These are phyloP conservation scores for Suncus etruscus DNA, from an alignment of 2,113 vertebrate genomes.

Conservation along the genomic window DNA sequence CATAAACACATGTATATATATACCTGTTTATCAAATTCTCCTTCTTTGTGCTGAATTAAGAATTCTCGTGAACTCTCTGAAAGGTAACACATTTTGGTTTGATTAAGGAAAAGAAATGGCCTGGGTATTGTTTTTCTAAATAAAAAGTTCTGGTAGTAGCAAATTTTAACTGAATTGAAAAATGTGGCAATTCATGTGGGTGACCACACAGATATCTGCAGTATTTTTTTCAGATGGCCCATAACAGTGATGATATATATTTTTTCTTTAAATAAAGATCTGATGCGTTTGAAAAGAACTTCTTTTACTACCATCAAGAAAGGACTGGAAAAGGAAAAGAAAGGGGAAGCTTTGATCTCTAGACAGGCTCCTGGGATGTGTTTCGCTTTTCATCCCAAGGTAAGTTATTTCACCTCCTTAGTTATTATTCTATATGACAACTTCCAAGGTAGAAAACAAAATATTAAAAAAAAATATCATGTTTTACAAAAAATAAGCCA, in stretches of 20 bases:
- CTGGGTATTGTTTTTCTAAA: conserved; percentile 13
- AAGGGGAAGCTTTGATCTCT: conserved; percentile 85
- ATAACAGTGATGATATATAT: neutral
- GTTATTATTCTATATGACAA: neutral
- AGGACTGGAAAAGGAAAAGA: conserved; percentile 81
- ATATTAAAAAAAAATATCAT: neutral
- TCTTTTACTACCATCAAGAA: conserved; percentile 73
- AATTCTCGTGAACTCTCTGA: conserved; percentile 4
- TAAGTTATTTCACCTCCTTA: conserved; percentile 73
- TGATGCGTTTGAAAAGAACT: conserved; percentile 90
- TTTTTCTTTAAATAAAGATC: conserved; percentile 83
- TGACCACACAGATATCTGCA: neutral
- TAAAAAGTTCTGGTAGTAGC: conserved; percentile 31
- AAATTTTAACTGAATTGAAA: conserved; percentile 27
- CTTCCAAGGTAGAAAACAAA: neutral
- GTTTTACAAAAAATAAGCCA: neutral
- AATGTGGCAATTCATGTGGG: neutral
- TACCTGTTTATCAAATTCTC: neutral
- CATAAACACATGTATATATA: too few species aligned
- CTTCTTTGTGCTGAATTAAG: conserved; percentile 20
- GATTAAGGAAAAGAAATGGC: neutral
- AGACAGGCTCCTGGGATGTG: conserved; percentile 91
- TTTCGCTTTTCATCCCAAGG: conserved; percentile 93
- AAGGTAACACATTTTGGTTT: neutral
- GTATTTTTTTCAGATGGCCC: neutral